Conservation (phyloP, 2,888 invertebrate genomes). For the Rutpela maculata region DNA sequence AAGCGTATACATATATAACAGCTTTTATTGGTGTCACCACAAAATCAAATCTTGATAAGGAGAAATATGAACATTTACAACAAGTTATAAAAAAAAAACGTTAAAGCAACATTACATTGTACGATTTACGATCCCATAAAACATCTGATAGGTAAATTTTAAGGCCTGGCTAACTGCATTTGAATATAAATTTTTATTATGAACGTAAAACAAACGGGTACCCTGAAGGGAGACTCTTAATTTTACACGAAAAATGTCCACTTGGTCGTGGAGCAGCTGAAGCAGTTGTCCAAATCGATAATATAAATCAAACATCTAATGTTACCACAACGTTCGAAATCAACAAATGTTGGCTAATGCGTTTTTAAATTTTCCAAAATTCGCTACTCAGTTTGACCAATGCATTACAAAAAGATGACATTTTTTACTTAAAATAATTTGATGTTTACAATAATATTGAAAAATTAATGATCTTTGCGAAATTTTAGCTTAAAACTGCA, state of each 20-base stretch:
- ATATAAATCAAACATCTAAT: too few relatives aligned
- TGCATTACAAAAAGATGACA: too few relatives aligned
- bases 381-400: too few relatives aligned
- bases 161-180: slow-evolving; percentile 29
- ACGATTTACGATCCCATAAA: slow-evolving; percentile 32
- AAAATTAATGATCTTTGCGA: too few relatives aligned
- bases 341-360: too few relatives aligned
- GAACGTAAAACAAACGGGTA: slow-evolving; percentile 34
- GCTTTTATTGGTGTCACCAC: slow-evolving; percentile 34
- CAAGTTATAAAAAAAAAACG: slow-evolving; percentile 41
- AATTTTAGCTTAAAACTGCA: too few relatives aligned
- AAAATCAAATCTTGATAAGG: slow-evolving; percentile 38
- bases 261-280: too few relatives aligned
- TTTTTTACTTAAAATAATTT: too few relatives aligned
- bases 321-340: too few relatives aligned
- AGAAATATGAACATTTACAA: slow-evolving; percentile 35
- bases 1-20: slow-evolving; percentile 3
- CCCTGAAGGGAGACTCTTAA: slow-evolving; percentile 16
- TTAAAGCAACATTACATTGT: slow-evolving; percentile 37
- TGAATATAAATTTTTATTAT: slow-evolving; percentile 42
- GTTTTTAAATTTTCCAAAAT: too few relatives aligned
- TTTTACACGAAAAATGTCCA: background rate
- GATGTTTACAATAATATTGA: too few relatives aligned
- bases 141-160: slow-evolving; percentile 39
- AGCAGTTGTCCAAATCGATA: too few relatives aligned